Evolutionary conservation across 2,888 invertebrate genomes (phyloP), one percentile per base, ranked within the genome.

Genomic region (Eupelmus urozonus): DNA sequence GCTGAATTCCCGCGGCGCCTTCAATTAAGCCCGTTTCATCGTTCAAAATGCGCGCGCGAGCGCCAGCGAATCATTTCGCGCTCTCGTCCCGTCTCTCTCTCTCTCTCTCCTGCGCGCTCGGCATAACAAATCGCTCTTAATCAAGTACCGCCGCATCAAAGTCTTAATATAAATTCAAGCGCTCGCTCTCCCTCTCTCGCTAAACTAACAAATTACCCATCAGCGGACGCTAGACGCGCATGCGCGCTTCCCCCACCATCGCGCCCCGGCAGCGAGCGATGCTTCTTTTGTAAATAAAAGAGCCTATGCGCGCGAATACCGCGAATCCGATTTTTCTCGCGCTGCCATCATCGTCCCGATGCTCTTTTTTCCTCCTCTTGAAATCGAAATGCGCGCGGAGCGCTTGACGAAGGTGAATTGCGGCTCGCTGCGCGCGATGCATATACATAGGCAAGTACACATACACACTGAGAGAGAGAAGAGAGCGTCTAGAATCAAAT

Each of bases 141-240:
- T 76, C 70, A 76, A 76, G 71, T 76, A 71, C 70, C 25, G 29
- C 59, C 45, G 51, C 57, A 25, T 71, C 70, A 76, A 76, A 70
- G 70, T 65, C 70, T 76, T 76, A 63, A 76, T 76, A 71, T 69
- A 51, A 62, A 69, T 69, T 53, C 65, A 45, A 42, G 53, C 70
- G 42, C 13, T 42, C 18, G n/a, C n/a, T n/a, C n/a, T n/a, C n/a
- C n/a, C n/a, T n/a, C n/a, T n/a, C n/a, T n/a, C n/a, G 34, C 25
- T 34, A 62, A 69, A 69, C 69, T 76, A 69, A 75, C 75, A 75
- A 67, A 76, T 76, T 69, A 34, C 63, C 60, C 60, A 74, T 74
- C 53, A 34, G 16, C 60, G 9, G 20, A n/a, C 45, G 34, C 34
- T 34, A 34, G 16, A 2, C 45, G 13, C 49, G 27, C 45, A 16